phyloP scores from a whole-genome alignment of 2,888 invertebrate species.

The Podabrus alpinus region DNA sequence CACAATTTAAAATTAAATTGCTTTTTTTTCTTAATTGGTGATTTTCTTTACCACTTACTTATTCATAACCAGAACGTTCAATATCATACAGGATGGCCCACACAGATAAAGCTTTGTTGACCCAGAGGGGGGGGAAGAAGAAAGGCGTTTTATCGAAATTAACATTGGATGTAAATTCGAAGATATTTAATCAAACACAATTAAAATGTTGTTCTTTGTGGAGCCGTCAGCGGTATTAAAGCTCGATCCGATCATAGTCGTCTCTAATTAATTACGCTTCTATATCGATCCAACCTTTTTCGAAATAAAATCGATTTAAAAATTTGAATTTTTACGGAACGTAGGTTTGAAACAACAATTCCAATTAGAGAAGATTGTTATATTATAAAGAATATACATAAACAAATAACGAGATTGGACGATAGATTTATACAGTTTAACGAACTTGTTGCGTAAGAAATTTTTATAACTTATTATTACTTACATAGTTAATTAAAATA shows the following conservation, averaged over 20 bases:
- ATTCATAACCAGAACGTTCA: too few species aligned
- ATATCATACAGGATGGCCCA: too few species aligned
- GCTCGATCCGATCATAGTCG: background rate
- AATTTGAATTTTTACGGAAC: background rate
- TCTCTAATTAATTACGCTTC: background rate
- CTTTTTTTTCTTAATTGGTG: too few species aligned
- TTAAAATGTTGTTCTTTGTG: background rate
- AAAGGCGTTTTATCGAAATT: too few species aligned
- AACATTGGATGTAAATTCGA: background rate
- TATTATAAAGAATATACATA: too few species aligned
- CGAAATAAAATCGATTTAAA: background rate
- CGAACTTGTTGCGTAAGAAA: background rate
- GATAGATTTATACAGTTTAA: slow-evolving; percentile 1
- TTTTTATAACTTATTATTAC: background rate
- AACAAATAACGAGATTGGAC: background rate
- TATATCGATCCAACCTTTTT: background rate
- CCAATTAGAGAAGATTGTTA: background rate
- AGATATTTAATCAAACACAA: background rate
- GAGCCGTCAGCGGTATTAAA: background rate
- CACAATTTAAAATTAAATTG: too few species aligned
- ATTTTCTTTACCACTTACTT: too few species aligned
- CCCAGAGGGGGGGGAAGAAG: too few species aligned
- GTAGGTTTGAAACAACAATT: background rate
- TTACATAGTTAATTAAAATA: slow-evolving; percentile 1
- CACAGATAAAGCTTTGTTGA: too few species aligned